Base-by-base conservation (phyloP, 2,888 invertebrate species). In the Heteropelma amictum region DNA sequence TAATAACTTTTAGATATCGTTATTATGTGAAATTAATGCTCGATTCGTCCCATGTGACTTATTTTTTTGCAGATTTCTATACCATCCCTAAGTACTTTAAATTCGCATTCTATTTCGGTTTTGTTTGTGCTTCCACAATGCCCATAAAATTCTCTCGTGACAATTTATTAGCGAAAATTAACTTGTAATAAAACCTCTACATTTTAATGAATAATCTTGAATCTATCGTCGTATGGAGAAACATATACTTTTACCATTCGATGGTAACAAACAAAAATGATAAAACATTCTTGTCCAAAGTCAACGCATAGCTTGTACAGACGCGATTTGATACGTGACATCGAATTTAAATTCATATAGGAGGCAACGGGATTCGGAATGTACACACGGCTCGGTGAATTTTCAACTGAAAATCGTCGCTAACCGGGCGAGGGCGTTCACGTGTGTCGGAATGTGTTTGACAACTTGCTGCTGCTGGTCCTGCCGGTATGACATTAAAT, bases 321-420 rank as follows among this genome's bases (percentile, higher is more conserved):
- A 14, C 30, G 28, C 42, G 53, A 42, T 21, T 45, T 54, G 42
- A 45, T 53, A 61, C 69, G 69, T 70, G 69, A 61, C 54, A 28
- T 61, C 61, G 26, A 70, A 70, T 70, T 53, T 45, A 54, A 70
- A 70, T 69, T 40, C 53, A 8, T 49, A 61, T 33, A n/a, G 35
- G 49, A 49, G 56, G 53, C 45, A 2, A 14, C 3, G 35, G 26
- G 19, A 8, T 6, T n/a, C 8, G 8, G 3, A 30, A 17, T 14
- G 30, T 17, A 30, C 30, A 51, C 49, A 26, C 49, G 69, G 45
- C 12, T 45, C 53, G 61, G 14, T 61, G 69, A 61, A 70, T 61
- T 53, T 61, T 54, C 69, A 54, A 61, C 69, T 54, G 61, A 61
- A 61, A 70, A 54, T 61, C 61, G 61, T 70, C 26, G 69, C 28